Evolutionary conservation across 2,888 invertebrate genomes (phyloP), one percentile per base, ranked within the genome.

Genomic region (Isoperla grammatica): DNA sequence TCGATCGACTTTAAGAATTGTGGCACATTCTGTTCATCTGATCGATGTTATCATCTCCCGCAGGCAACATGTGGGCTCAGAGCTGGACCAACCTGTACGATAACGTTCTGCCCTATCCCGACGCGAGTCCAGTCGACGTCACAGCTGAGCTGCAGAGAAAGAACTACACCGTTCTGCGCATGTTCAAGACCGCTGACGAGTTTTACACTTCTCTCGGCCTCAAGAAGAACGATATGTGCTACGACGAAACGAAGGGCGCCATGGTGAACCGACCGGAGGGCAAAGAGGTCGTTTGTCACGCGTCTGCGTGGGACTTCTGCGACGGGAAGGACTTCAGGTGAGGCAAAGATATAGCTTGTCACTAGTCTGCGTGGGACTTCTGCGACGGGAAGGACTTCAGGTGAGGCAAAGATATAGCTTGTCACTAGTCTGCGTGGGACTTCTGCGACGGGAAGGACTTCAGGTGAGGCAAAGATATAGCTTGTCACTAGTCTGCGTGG

Each of bases 221-320:
- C 60, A 75, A 78, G 13, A 77, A 78, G 39, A 82, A 84, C 69
- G 77, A 78, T 1, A 76, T 80, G 61, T 77, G 81, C 1, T 87
- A 84, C 70, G 78, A 82, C 72, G 69, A 73, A n/a, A 74, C 75
- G 60, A 70, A 70, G 2, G 29, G 29, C 67, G 72, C 29, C 0
- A 73, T 82, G 68, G 78, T 87, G 19, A 78, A 76, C 61, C 83
- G 83, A 65, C 83, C 84, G 0, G 73, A 73, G 61, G 77, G 80
- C 37, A 75, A 81, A 23, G 75, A 79, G 29, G 79, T 83, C 0
- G 79, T 84, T 56, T 87, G 87, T 65, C 79, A 85, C 66, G 84
- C 85, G 0, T 83, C 84, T 1, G 86, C 86, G 57, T 85, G 85
- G 78, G 86, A 87, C 67, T 84, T 87, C 75, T 82, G 81, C 67